Base-by-base conservation (phyloP, 1,140 invertebrate species). In the Dreissena rostriformis region DNA sequence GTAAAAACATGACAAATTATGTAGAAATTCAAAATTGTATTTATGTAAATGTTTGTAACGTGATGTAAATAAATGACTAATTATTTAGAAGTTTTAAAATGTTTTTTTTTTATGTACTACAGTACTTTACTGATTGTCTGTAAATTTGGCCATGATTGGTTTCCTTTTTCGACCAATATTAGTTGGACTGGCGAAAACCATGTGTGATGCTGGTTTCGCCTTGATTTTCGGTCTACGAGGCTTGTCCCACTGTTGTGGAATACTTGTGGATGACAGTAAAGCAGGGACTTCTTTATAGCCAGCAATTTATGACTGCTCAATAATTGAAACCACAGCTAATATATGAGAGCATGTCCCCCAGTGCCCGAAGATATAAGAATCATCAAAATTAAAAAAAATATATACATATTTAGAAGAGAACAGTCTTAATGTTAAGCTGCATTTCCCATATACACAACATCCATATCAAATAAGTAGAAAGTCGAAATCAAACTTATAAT, bases 241-340 rank as follows among this genome's bases (percentile, higher is more conserved):
- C 19, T 66, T 66, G 19, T 66, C 63, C 63, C n/a, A n/a, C n/a
- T n/a, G n/a, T n/a, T n/a, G n/a, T n/a, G n/a, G n/a, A n/a, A n/a
- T n/a, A n/a, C n/a, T 66, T 8, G 63, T 66, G 28, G 8, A 66
- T 24, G 63, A 66, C 19, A 66, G 19, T 66, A 66, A n/a, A 24
- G 63, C 63, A 66, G 63, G 63, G 63, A 8, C 28, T 24, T 66
- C 63, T 66, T 66, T n/a, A n/a, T n/a, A n/a, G n/a, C n/a, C n/a
- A n/a, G n/a, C n/a, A n/a, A n/a, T n/a, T n/a, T n/a, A n/a, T 26
- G n/a, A 66, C n/a, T 66, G 63, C 28, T 66, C 63, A n/a, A 66
- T 8, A n/a, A 66, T n/a, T n/a, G 22, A 66, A 8, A 66, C 7
- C 8, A 66, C 63, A 8, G 63, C 63, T 8, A 66, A 8, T 19